Conservation (phyloP, 2,797 vertebrate species). For the Cephalopachus bancanus region DNA sequence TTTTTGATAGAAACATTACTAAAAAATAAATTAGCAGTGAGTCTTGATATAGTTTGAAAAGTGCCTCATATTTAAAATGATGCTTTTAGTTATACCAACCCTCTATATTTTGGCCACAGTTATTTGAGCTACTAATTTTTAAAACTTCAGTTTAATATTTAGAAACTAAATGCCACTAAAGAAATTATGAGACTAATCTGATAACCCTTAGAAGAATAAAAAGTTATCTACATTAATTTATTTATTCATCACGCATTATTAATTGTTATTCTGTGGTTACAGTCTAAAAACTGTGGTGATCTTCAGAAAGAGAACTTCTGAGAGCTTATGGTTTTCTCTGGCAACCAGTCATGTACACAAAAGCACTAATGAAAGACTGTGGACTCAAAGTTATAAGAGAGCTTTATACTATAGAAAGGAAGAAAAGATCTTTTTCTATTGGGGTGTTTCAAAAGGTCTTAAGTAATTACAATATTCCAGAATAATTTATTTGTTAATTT, state of each 20-base stretch:
- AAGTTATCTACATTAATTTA: slow-evolving; percentile 11
- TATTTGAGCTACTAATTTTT: neutral
- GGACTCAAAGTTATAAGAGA: neutral
- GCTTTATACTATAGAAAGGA: neutral
- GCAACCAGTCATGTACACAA: neutral
- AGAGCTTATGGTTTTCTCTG: slow-evolving; percentile 31
- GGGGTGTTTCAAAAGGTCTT: neutral
- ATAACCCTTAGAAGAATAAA: slow-evolving; percentile 28
- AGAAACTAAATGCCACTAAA: slow-evolving; percentile 25
- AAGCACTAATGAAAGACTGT: neutral
- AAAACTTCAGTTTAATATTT: neutral
- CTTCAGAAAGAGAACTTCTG: slow-evolving; percentile 34
- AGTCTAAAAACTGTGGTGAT: neutral
- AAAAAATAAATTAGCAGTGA: slow-evolving; percentile 30
- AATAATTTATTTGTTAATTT: slow-evolving; percentile 40
- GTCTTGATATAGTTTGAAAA: neutral
- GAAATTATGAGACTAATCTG: neutral
- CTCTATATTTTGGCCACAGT: neutral
- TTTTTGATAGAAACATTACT: neutral
- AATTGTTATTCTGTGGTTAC: neutral
- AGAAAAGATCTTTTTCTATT: neutral
- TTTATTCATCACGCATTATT: slow-evolving; percentile 41
- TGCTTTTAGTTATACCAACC: neutral
- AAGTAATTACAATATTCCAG: neutral
- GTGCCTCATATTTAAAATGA: neutral